Evolutionary conservation across 2,113 vertebrate genomes (phyloP).

Genomic region (Petrocephalus microphthalmus): DNA sequence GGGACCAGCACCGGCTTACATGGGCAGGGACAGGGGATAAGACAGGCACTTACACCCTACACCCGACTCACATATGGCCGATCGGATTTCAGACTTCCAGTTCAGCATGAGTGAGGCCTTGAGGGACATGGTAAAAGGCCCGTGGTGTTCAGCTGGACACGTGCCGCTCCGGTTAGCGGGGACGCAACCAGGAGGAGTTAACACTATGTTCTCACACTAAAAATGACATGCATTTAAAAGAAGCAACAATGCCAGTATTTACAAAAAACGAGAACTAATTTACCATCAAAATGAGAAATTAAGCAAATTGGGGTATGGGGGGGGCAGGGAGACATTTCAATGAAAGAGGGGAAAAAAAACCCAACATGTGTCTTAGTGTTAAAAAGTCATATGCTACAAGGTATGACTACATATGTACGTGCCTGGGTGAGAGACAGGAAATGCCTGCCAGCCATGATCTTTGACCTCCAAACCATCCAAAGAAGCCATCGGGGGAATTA

Average conservation of each 20-base stretch:
- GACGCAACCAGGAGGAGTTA: background rate
- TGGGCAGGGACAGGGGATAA: background rate
- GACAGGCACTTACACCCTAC: background rate
- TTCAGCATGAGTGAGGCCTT: background rate
- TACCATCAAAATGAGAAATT: slow-evolving; percentile 17
- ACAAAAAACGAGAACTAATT: slow-evolving; percentile 34
- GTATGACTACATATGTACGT: background rate
- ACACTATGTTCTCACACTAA: slow-evolving; percentile 33
- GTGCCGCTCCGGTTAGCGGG: background rate
- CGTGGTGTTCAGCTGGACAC: background rate
- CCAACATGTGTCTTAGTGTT: slow-evolving; percentile 6
- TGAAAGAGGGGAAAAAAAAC: background rate
- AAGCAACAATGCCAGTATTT: slow-evolving; percentile 36
- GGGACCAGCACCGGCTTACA: background rate
- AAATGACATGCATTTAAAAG: slow-evolving; percentile 44
- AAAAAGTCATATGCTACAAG: background rate
- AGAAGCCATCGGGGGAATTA: background rate
- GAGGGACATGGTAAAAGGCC: background rate
- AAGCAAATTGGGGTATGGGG: background rate
- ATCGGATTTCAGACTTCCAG: background rate
- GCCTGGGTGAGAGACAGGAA: background rate
- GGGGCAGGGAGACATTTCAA: background rate
- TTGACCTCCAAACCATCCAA: background rate
- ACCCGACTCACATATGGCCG: background rate
- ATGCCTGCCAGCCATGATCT: background rate